Percentiles rank a stretch among this genome's conserved stretches.
Conservation (phyloP, 2,797 vertebrate species). For the Petrocephalus schoutedeni region DNA sequence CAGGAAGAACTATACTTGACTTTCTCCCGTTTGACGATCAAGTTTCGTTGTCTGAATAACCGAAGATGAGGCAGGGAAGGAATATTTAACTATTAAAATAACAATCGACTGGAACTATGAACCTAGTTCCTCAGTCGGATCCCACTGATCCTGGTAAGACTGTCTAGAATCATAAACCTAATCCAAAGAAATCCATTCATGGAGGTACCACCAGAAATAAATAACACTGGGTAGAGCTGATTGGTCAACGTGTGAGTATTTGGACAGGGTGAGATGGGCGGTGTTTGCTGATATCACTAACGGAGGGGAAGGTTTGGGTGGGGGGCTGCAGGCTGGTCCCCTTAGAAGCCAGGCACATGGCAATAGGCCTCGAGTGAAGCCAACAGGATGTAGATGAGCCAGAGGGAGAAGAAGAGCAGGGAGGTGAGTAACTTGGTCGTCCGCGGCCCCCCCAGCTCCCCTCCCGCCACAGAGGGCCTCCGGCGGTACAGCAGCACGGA, state of each 20-base stretch:
- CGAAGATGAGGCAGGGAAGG: not conserved
- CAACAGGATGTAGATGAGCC: slow-evolving; percentile 76
- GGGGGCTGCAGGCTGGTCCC: not conserved
- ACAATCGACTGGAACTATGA: not conserved
- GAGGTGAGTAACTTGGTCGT: slow-evolving; percentile 66
- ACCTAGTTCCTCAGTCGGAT: not conserved
- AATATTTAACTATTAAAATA: not conserved
- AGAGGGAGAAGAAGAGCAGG: slow-evolving; percentile 62
- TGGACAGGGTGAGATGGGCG: slow-evolving; percentile 14
- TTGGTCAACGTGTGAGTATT: not conserved
- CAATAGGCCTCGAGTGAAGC: slow-evolving; percentile 77
- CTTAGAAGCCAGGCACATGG: slow-evolving; percentile 65
- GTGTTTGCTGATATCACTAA: slow-evolving; percentile 12
- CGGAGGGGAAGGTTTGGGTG: not conserved
- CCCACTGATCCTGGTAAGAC: not conserved
- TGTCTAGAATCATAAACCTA: not conserved
- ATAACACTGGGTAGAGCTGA: slow-evolving; percentile 8
- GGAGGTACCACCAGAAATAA: slow-evolving; percentile 15
- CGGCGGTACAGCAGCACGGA: slow-evolving; percentile 66
- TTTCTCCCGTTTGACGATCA: not conserved
- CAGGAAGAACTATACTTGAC: not conserved
- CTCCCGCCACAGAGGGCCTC: slow-evolving; percentile 59
- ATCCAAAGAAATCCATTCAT: slow-evolving; percentile 3
- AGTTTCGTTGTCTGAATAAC: not conserved
- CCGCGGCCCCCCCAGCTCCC: slow-evolving; percentile 74